Evolutionary conservation across 2,113 vertebrate genomes (phyloP).

Genomic region (Cyprinodon variegatus): DNA sequence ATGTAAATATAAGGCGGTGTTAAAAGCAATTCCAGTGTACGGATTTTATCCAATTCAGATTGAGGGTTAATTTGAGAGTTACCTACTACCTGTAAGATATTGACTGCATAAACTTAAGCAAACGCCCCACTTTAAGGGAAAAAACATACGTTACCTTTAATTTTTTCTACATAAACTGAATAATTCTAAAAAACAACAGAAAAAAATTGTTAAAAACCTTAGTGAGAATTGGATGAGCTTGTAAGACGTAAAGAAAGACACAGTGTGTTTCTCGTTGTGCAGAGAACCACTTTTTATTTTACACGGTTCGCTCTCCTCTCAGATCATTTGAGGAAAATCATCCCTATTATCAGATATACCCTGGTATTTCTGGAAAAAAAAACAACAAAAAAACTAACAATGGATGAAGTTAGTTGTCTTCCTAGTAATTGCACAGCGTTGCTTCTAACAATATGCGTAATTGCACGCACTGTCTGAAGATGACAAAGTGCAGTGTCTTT

Average conservation of each 20-base stretch:
- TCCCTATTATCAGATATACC: neutral
- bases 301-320: neutral
- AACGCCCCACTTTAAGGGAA: neutral
- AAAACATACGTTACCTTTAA: neutral
- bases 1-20: too few relatives aligned
- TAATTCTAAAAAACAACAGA: neutral
- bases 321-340: neutral
- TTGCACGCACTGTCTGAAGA: conserved; percentile 1
- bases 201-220: neutral
- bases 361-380: neutral
- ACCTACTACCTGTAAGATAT: neutral
- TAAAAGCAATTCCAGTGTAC: too few relatives aligned
- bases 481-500: conserved; percentile 10
- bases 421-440: neutral
- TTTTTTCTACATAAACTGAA: neutral
- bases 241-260: neutral
- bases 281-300: neutral
- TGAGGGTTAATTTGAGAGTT: too few relatives aligned
- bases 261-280: neutral
- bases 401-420: conserved; percentile 1
- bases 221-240: neutral
- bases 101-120: too few relatives aligned
- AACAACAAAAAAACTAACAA: neutral
- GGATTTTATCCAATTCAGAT: too few relatives aligned
- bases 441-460: neutral